A percentile compares a stretch with the other conserved stretches of the same genome.
Evolutionary conservation across 2,888 invertebrate genomes (phyloP).

Genomic region (Lycia hirtaria): DNA sequence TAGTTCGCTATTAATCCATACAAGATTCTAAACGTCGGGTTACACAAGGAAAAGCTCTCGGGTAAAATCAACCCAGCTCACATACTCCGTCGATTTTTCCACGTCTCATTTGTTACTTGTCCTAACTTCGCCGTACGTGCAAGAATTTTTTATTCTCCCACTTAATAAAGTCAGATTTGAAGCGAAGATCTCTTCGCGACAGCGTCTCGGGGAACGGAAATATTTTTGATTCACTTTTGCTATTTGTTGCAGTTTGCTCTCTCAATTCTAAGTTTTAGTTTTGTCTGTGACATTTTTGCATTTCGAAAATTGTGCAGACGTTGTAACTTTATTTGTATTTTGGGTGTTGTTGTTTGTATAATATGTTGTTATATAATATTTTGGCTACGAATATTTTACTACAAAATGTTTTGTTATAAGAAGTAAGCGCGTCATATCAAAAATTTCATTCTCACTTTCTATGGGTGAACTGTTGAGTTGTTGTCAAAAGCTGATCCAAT

Average conservation of each 20-base stretch:
- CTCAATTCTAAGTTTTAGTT: conserved; percentile 29
- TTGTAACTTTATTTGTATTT: neutral
- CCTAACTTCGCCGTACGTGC: conserved; percentile 69
- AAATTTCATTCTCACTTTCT: too few species aligned
- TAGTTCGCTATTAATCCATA: conserved; percentile 63
- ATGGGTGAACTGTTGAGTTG: too few species aligned
- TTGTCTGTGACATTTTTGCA: conserved; percentile 21
- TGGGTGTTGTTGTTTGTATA: neutral
- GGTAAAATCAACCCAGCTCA: conserved; percentile 74
- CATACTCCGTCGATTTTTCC: conserved; percentile 77
- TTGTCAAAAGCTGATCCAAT: too few species aligned
- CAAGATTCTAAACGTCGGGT: conserved; percentile 55
- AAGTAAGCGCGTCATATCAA: too few species aligned
- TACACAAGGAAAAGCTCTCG: conserved; percentile 53
- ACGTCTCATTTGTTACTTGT: conserved; percentile 76
- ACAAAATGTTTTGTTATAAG: too few species aligned
- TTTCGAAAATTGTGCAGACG: conserved; percentile 13
- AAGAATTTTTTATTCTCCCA: conserved; percentile 60
- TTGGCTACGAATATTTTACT: neutral
- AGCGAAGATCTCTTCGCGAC: conserved; percentile 47
- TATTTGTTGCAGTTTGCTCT: conserved; percentile 32
- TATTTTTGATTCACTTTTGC: conserved; percentile 37
- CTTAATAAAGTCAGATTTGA: conserved; percentile 60
- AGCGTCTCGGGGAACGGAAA: conserved; percentile 31
- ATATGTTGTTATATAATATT: neutral